phyloP scores from a whole-genome alignment of 92 coral and sea anemone species.

The Pocillopora meandrina region DNA sequence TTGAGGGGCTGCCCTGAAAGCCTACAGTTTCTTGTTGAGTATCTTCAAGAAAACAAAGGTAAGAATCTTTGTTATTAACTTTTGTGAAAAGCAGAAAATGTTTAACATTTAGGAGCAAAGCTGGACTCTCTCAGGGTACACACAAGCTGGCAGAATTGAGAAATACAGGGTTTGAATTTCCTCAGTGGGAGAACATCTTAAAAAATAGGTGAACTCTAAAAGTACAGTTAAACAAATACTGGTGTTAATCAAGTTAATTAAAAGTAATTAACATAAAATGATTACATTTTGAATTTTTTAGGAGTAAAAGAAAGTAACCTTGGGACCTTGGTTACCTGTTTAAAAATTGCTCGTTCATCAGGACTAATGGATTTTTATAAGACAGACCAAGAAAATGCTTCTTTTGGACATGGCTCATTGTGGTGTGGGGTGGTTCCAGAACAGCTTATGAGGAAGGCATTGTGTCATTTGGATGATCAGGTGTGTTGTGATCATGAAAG shows the following conservation, averaged over 20 bases:
- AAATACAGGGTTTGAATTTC: no score
- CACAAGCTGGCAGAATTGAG: no score
- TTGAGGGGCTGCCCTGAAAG: constrained; percentile 90
- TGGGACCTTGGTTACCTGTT: constrained; percentile 75
- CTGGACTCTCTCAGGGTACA: no score
- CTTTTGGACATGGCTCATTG: neutral
- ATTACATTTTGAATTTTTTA: neutral
- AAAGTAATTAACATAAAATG: neutral
- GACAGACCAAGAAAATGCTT: neutral
- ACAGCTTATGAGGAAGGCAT: constrained; percentile 65
- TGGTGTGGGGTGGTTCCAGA: constrained; percentile 91
- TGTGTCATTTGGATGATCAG: constrained; percentile 88
- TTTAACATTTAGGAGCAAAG: neutral
- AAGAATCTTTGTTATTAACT: neutral
- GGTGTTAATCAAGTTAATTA: no score
- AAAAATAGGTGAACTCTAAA: no score
- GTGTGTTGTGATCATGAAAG: constrained; percentile 24
- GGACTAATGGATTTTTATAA: constrained; percentile 66
- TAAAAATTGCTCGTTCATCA: constrained; percentile 87
- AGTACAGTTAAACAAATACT: no score
- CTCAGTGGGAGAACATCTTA: no score
- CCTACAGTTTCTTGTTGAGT: constrained; percentile 64
- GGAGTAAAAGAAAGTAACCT: constrained; percentile 13
- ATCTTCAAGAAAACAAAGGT: constrained; percentile 59
- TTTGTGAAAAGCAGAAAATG: neutral